phyloP scores from a whole-genome alignment of 1,140 invertebrate species.

The Drosophila setifemur region DNA sequence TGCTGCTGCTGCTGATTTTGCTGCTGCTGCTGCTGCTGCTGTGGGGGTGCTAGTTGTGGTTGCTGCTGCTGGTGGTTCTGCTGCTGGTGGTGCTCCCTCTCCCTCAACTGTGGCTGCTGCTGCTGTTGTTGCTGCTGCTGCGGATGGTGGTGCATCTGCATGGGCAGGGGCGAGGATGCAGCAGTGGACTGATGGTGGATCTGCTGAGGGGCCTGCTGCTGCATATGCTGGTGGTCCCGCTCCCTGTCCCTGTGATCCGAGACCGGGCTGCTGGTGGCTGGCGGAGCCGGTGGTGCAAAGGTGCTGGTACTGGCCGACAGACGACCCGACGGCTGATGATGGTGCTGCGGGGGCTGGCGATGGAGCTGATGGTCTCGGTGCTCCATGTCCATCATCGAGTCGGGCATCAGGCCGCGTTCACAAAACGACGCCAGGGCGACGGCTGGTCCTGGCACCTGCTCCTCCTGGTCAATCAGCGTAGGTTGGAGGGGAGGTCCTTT shows the following conservation, averaged over 20 bases:
- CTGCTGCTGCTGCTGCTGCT: slow-evolving; percentile 25
- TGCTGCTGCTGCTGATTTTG: slow-evolving; percentile 39
- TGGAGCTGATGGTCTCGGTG: slow-evolving; percentile 70
- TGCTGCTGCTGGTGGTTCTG: slow-evolving; percentile 27
- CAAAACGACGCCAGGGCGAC: slow-evolving; percentile 71
- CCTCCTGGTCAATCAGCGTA: slow-evolving; percentile 43
- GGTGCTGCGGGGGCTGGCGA: slow-evolving; percentile 61
- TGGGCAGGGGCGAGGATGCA: slow-evolving; percentile 23
- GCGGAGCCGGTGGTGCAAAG: slow-evolving; percentile 61
- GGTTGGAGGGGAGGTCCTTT: not conserved
- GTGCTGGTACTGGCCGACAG: slow-evolving; percentile 49
- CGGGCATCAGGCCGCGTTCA: slow-evolving; percentile 71
- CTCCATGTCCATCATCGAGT: slow-evolving; percentile 76
- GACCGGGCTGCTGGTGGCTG: slow-evolving; percentile 5
- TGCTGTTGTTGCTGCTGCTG: slow-evolving; percentile 4
- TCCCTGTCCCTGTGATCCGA: slow-evolving; percentile 28
- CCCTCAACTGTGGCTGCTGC: slow-evolving; percentile 5
- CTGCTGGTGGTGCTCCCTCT: slow-evolving; percentile 5
- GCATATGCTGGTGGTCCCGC: slow-evolving; percentile 56
- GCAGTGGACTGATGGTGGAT: slow-evolving; percentile 35
- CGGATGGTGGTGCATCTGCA: slow-evolving; percentile 25
- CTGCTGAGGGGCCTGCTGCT: too few relatives aligned
- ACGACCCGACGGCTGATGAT: slow-evolving; percentile 49
- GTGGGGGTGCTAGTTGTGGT: too few relatives aligned
- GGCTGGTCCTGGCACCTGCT: slow-evolving; percentile 41